Evolutionary conservation across 2,797 vertebrate genomes (phyloP).

Genomic region (Ateles fusciceps): DNA sequence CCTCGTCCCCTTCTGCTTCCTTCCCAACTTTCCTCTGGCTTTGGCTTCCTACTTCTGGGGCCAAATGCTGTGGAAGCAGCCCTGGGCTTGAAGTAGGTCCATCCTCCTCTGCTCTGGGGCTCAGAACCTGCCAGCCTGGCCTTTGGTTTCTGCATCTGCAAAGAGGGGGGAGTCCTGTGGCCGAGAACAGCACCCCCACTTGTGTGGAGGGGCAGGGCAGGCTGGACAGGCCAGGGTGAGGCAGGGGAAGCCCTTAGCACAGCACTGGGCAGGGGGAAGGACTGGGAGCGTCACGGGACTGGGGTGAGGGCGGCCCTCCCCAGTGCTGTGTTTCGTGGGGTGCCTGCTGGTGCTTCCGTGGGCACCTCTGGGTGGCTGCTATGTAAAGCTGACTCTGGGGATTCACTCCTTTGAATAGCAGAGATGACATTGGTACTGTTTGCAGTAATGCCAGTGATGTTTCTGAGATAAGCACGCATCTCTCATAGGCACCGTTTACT

Average conservation of each 20-base stretch:
- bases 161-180: neutral
- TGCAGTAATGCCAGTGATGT: neutral
- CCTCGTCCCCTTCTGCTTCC: neutral
- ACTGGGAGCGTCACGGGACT: neutral
- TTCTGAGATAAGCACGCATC: neutral
- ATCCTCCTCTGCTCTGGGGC: neutral
- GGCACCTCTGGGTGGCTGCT: neutral
- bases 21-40: neutral
- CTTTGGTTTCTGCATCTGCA: neutral
- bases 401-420: neutral
- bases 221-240: neutral
- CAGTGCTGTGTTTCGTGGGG: too few species aligned
- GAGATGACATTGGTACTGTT: neutral
- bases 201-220: neutral
- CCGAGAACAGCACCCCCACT: neutral
- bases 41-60: neutral
- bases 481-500: neutral
- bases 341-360: accelerated
- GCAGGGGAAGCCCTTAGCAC: neutral
- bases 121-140: neutral
- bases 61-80: neutral
- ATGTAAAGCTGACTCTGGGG: neutral
- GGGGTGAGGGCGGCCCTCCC: neutral
- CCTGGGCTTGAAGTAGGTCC: neutral
- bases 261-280: accelerated